Conservation (phyloP, 2,113 vertebrate genomes). For the Anoplopoma fimbria region DNA sequence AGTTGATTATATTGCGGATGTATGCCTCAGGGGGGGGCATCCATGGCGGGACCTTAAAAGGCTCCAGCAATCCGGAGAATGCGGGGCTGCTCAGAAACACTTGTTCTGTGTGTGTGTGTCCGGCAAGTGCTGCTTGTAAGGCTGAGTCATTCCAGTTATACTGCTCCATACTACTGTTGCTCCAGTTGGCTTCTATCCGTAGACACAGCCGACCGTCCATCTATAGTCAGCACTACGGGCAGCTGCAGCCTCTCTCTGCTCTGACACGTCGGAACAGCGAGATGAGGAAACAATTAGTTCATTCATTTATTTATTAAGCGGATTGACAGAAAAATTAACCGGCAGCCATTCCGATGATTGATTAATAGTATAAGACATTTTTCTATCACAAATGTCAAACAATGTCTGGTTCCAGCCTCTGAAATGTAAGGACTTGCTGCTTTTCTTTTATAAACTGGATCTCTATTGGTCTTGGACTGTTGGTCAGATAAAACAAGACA, state of each 20-base stretch:
- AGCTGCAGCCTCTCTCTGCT: slow-evolving; percentile 31
- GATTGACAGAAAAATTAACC: no score
- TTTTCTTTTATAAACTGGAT: neutral
- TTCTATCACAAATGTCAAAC: neutral
- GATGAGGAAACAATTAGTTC: neutral
- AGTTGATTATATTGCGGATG: slow-evolving; percentile 20
- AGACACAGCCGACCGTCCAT: slow-evolving; percentile 44
- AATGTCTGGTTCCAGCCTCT: neutral
- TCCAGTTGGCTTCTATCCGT: slow-evolving; percentile 32
- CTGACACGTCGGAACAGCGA: neutral
- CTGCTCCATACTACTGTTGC: slow-evolving; percentile 14
- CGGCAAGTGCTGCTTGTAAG: slow-evolving; percentile 49
- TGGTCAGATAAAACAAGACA: neutral
- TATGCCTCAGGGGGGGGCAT: neutral
- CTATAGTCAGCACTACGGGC: slow-evolving; percentile 16
- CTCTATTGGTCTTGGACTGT: neutral
- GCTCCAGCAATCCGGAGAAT: slow-evolving; percentile 55
- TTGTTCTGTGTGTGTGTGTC: slow-evolving; percentile 59
- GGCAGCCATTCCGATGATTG: neutral
- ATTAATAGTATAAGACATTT: neutral
- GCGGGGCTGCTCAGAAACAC: slow-evolving; percentile 61
- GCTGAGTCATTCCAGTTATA: slow-evolving; percentile 61
- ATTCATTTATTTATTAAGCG: neutral
- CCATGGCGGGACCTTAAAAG: slow-evolving; percentile 23
- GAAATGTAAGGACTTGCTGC: neutral